Percentiles rank a stretch among this genome's conserved stretches.
Conservation (phyloP, 2,797 vertebrate species). For the Enteromius treurensis region DNA sequence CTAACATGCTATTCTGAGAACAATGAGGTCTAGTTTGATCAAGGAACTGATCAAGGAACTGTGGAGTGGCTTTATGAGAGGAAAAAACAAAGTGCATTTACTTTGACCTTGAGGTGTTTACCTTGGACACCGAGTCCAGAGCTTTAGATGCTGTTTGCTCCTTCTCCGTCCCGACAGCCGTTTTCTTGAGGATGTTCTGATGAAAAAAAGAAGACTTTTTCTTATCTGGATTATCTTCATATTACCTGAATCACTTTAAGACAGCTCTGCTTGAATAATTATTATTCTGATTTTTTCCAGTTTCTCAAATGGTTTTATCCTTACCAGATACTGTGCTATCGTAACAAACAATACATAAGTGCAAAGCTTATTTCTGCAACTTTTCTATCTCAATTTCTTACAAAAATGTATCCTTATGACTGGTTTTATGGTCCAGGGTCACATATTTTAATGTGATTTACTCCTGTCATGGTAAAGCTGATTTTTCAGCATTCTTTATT, state of each 20-base stretch:
- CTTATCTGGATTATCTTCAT: not conserved
- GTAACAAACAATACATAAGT: too few relatives aligned
- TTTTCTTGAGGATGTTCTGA: conserved; percentile 88
- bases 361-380: not conserved
- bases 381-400: too few relatives aligned
- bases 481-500: not conserved
- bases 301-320: too few relatives aligned
- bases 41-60: too few relatives aligned
- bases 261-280: not conserved
- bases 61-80: not conserved
- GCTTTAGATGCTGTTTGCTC: conserved; percentile 86
- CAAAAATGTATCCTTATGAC: too few relatives aligned
- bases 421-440: too few relatives aligned
- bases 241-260: not conserved
- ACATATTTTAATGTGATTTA: not conserved
- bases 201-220: conserved; percentile 39
- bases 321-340: too few relatives aligned
- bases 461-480: not conserved
- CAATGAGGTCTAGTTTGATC: conserved; percentile 51
- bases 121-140: conserved; percentile 84
- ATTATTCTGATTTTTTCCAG: too few relatives aligned
- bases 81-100: conserved; percentile 15
- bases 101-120: conserved; percentile 63
- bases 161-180: conserved; percentile 79
- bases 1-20: conserved; percentile 59